phyloP scores from a whole-genome alignment of 1,140 invertebrate genomes.

The Eumaeus atala region DNA sequence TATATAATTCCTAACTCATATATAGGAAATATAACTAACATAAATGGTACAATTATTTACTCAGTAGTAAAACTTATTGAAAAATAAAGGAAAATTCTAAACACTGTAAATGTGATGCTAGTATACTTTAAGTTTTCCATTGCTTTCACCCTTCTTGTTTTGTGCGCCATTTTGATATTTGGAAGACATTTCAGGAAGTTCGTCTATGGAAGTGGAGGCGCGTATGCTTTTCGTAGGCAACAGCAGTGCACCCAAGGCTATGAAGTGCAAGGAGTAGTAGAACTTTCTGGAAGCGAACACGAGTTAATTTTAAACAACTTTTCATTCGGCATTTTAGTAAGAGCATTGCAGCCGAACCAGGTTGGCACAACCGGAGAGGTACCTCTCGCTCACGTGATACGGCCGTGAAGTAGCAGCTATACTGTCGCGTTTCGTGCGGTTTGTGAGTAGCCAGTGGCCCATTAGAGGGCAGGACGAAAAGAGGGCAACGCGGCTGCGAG shows the following conservation, averaged over 20 bases:
- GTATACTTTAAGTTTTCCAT: conserved; percentile 47
- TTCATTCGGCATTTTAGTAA: too few species aligned
- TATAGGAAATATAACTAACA: too few species aligned
- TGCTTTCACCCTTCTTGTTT: conserved; percentile 34
- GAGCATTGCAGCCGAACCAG: too few species aligned
- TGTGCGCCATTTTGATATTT: conserved; percentile 26
- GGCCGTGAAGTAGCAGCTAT: too few species aligned
- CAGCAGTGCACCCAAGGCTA: conserved; percentile 61
- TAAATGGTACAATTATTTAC: neutral
- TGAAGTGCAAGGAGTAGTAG: conserved; percentile 68
- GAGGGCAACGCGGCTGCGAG: too few species aligned
- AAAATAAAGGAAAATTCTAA: conserved; percentile 6
- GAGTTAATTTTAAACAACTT: too few species aligned
- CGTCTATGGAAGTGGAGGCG: conserved; percentile 23
- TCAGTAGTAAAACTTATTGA: neutral
- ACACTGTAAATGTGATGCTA: conserved; percentile 23
- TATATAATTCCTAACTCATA: too few species aligned
- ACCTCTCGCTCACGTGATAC: too few species aligned
- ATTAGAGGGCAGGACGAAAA: too few species aligned
- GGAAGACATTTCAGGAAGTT: conserved; percentile 28
- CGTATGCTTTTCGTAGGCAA: conserved; percentile 38
- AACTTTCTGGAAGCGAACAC: conserved; percentile 53
- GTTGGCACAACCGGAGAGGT: too few species aligned
- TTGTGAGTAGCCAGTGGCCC: too few species aligned
- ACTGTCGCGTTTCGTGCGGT: too few species aligned